Conservation (phyloP, 2,888 invertebrate species). For the Philereme vetulata region DNA sequence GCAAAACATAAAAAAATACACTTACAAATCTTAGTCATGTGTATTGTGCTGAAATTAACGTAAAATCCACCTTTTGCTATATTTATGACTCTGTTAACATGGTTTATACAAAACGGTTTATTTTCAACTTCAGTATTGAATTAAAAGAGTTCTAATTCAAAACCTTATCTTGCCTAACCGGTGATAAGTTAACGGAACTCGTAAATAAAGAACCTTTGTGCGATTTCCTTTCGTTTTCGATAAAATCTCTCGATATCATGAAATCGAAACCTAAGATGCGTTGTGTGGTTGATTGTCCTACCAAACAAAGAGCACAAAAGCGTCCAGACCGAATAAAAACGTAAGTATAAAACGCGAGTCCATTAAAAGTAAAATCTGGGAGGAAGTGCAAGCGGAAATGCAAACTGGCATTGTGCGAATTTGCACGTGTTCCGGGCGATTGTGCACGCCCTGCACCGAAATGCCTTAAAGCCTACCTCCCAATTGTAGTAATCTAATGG, state of each 20-base stretch:
- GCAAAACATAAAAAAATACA: no score
- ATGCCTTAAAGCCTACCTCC: conserved; percentile 57
- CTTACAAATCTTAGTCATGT: no score
- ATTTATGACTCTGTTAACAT: no score
- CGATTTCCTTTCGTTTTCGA: conserved; percentile 79
- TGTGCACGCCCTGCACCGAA: conserved; percentile 65
- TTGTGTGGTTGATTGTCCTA: conserved; percentile 71
- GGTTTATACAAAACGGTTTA: no score
- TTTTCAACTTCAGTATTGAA: no score
- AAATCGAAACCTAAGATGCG: conserved; percentile 82
- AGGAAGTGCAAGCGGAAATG: conserved; percentile 84
- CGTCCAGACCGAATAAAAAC: conserved; percentile 73
- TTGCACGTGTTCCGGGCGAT: conserved; percentile 82
- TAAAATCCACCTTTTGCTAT: no score
- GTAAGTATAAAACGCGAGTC: conserved; percentile 35
- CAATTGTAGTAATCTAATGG: no score
- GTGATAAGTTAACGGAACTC: conserved; percentile 40
- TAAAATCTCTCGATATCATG: conserved; percentile 79
- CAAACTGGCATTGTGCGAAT: conserved; percentile 81
- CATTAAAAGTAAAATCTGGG: conserved; percentile 80
- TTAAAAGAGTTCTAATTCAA: neutral
- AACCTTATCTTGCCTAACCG: conserved; percentile 20
- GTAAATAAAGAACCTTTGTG: conserved; percentile 47
- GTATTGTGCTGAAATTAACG: no score
- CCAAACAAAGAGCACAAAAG: conserved; percentile 74